A percentile compares a stretch with the other conserved stretches of the same genome.
These are phyloP conservation scores for Scopus umbretta DNA, from an alignment of 2,113 vertebrate species.

Conservation along the genomic window DNA sequence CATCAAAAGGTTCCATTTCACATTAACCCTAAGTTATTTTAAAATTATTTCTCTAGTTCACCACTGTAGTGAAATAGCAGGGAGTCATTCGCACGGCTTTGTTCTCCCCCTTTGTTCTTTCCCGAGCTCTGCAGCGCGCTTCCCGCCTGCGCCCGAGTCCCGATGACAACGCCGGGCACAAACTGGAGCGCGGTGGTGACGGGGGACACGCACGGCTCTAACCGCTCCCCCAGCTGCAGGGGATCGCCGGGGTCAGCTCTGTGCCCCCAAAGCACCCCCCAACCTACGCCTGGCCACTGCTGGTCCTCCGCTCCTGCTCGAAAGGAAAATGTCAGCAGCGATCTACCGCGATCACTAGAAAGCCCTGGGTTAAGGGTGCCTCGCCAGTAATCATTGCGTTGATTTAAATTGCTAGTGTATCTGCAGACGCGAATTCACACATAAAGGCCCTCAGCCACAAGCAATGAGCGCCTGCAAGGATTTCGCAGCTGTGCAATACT, in stretches of 20 bases:
- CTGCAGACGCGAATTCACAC: background rate
- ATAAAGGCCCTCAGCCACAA: background rate
- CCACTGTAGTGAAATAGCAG: background rate
- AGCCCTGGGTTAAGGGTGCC: background rate
- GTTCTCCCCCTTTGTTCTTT: background rate
- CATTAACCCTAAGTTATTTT: background rate
- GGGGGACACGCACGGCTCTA: no score
- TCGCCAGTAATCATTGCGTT: background rate
- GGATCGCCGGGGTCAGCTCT: no score
- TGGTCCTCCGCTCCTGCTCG: background rate
- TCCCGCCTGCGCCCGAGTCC: fast-evolving
- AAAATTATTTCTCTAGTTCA: background rate
- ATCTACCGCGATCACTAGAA: background rate
- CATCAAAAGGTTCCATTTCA: background rate
- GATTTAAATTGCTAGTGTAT: background rate
- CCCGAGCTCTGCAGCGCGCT: background rate
- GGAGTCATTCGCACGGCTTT: background rate
- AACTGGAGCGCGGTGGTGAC: fast-evolving
- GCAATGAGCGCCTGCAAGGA: background rate
- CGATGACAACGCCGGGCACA: background rate
- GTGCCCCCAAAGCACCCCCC: background rate
- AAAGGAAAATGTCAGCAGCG: background rate
- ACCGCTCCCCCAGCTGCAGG: no score
- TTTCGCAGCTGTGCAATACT: background rate
- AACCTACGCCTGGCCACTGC: fast-evolving